Evolutionary conservation across 2,797 vertebrate species (phyloP), one percentile per base, ranked within the genome.

Genomic region (Myotis myotis): DNA sequence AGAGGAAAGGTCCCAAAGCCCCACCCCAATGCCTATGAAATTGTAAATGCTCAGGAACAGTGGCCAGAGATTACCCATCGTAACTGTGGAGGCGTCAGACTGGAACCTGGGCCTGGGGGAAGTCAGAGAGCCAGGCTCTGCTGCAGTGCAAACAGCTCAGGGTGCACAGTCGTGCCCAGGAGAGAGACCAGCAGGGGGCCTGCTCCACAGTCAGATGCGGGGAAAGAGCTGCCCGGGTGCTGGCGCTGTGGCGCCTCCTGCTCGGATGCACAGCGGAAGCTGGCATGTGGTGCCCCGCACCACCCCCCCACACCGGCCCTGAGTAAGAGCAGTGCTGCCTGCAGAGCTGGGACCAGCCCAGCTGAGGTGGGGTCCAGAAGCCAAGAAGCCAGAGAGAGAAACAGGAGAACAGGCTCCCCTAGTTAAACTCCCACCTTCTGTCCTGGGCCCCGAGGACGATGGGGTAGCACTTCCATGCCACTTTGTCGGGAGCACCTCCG

Each of bases 251-350:
- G 49, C 17, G 28, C 19, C 33, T 22, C 38, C 60, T 64, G 57
- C 44, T 23, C 23, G 8, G 19, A 25, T 25, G 23, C 49, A 33
- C 75, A 76, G 36, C 33, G 30, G 0, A 91, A 51, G 28, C 36
- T 51, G 3, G 6, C 20, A 13, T 19, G 0, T 0, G 3, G 51
- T 2, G 4, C 11, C 36, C 36, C 20, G 7, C 6, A 25, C 13
- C 36, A 36, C 36, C 19, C 38, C 4, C 38, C 38, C 38, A 38
- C 38, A n/a, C 38, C 5, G 38, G 38, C 7, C 41, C 66, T 15
- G n/a, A 11, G 47, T 9, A 10, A 86, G 12, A 71, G 53, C 11
- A 22, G 36, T 6, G 5, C 25, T 23, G 15, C 62, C n/a, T 47
- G 11, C 30, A 68, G 80, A 80, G 30, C 20, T 17, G 2, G 70